Base-by-base conservation (phyloP, 2,888 invertebrate genomes). In the Hyposoter didymator region DNA sequence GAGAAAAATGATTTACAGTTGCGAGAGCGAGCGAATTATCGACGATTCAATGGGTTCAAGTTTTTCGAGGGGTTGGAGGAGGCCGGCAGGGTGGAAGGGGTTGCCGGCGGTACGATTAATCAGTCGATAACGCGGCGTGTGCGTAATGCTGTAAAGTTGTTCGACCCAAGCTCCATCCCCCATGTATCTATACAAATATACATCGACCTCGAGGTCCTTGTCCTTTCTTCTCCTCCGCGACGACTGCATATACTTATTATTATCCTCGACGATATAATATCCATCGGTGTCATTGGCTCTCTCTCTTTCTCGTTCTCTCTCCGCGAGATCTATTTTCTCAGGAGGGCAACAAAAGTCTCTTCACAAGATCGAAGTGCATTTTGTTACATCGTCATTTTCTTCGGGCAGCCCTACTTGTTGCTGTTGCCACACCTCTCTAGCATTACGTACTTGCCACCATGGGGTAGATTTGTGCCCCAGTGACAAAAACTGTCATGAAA, bases 61-160 rank as follows among this genome's bases (percentile, higher is more conserved):
- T 80, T 80, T 80, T 80, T 49, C 62, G 32, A 62, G 45, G 10
- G 35, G 17, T 47, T 12, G n/a, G 19, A 7, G 73, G 62, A 45
- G 14, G 14, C 17, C 19, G n/a, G 39, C 39, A 22, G 19, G 22
- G 45, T 52, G n/a, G 73, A 43, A 28, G 17, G 75, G 64, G 75
- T 70, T 39, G 79, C 62, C 74, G 84, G 14, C 69, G 70, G 62
- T 64, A 64, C 84, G 79, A 84, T 84, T 84, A 84, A 84, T 84
- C 84, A 84, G 84, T 80, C 84, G 84, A 84, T 84, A 84, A 80
- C 79, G 74, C 70, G 79, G 79, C 75, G 84, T 84, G 84, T 84
- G 79, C 79, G 84, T 84, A 79, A 84, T 80, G 80, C 79, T 74
- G 84, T 75, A 80, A 84, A 84, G 84, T 75, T 84, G 75, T 45